phyloP scores from a whole-genome alignment of 2,113 vertebrate genomes.

The Hymenochirus boettgeri region DNA sequence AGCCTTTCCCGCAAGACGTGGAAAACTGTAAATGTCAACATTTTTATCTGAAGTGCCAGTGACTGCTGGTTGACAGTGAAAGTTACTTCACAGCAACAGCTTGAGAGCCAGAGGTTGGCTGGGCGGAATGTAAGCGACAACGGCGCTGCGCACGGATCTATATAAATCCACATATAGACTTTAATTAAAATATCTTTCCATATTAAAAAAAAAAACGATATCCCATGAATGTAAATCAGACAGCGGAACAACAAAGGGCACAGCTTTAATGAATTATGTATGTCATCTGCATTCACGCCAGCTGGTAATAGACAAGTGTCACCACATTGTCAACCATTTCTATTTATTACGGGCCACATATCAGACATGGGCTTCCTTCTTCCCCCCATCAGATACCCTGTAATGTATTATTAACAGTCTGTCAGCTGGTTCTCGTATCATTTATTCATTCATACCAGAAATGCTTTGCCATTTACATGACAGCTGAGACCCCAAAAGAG shows the following conservation, averaged over 20 bases:
- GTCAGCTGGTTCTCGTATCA: slow-evolving; percentile 12
- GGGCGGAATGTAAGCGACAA: neutral
- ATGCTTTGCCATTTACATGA: neutral
- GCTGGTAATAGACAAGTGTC: slow-evolving; percentile 72
- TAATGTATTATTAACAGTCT: slow-evolving; percentile 66
- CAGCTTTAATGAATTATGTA: slow-evolving; percentile 70
- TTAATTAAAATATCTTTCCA: slow-evolving; percentile 53
- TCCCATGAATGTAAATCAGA: slow-evolving; percentile 54
- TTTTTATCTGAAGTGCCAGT: neutral
- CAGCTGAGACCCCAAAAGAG: neutral
- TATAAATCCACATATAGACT: slow-evolving; percentile 36
- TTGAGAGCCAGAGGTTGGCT: neutral
- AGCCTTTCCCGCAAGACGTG: neutral
- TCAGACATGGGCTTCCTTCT: slow-evolving; percentile 49
- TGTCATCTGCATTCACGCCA: slow-evolving; percentile 64
- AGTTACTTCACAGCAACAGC: neutral
- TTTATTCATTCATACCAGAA: slow-evolving; percentile 1
- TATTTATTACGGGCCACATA: slow-evolving; percentile 61
- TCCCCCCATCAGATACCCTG: slow-evolving; percentile 50
- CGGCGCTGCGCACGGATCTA: slow-evolving; percentile 10
- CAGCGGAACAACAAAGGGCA: slow-evolving; percentile 60
- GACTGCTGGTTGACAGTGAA: neutral
- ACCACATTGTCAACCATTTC: slow-evolving; percentile 61
- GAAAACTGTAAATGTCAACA: neutral
- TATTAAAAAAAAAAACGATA: slow-evolving; percentile 56